These are phyloP conservation scores for Catocala nupta DNA, from an alignment of 2,888 invertebrate genomes.

Conservation along the genomic window DNA sequence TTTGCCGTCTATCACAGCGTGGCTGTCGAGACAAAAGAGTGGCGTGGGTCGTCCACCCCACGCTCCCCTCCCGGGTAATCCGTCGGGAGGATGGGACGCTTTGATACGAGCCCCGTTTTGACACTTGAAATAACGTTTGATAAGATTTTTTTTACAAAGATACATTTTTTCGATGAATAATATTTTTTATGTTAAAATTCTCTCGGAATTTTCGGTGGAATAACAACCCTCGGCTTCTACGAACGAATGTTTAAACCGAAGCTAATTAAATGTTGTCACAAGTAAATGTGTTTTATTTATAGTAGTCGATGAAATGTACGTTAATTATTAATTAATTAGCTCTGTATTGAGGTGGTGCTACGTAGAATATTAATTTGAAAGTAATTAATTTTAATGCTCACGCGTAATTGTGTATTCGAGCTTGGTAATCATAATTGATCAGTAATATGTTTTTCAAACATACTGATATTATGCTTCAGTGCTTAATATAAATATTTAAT, in stretches of 20 bases:
- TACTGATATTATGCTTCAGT: too few relatives aligned
- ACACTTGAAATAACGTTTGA: constrained; percentile 64
- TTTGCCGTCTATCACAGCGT: constrained; percentile 49
- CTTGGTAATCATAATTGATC: neutral
- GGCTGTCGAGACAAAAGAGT: constrained; percentile 50
- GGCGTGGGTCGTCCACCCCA: constrained; percentile 29
- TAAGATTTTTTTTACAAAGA: constrained; percentile 53
- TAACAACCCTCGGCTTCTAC: neutral
- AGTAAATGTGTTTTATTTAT: constrained; percentile 9
- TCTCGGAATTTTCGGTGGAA: constrained; percentile 4
- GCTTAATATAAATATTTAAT: too few relatives aligned
- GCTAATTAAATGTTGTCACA: constrained; percentile 19
- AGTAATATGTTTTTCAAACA: neutral
- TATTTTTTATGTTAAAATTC: constrained; percentile 28
- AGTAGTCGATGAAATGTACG: constrained; percentile 2
- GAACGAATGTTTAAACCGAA: neutral
- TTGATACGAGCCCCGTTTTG: constrained; percentile 51
- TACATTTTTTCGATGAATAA: constrained; percentile 33
- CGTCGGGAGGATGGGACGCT: constrained; percentile 47
- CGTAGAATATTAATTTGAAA: neutral
- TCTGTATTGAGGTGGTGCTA: neutral
- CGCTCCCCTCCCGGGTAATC: constrained; percentile 54
- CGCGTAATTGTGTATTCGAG: neutral
- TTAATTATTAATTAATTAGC: constrained; percentile 13
- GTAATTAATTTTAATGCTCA: neutral